Conservation (phyloP, 2,797 vertebrate genomes). For the Ptychobarbus kaznakovi region DNA sequence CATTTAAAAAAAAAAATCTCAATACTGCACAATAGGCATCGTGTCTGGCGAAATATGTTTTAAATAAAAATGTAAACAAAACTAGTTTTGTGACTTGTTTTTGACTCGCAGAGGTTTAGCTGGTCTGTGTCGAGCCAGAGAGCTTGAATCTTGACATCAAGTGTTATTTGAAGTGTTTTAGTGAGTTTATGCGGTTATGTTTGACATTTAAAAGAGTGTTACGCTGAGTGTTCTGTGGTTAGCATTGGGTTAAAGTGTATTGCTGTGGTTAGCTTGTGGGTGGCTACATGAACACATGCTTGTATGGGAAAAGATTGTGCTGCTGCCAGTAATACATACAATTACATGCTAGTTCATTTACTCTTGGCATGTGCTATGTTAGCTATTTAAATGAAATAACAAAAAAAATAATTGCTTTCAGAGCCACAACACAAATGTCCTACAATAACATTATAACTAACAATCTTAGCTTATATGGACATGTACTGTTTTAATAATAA, state of each 20-base stretch:
- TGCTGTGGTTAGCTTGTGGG: background rate
- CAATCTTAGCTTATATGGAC: background rate
- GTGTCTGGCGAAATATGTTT: slow-evolving; percentile 8
- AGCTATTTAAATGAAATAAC: no score
- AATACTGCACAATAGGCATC: slow-evolving; percentile 26
- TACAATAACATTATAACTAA: background rate
- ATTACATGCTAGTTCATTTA: background rate
- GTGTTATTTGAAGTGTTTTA: background rate
- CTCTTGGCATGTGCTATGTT: no score
- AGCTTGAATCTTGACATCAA: no score
- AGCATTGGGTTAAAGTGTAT: background rate
- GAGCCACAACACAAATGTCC: no score
- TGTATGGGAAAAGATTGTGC: background rate
- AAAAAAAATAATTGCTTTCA: background rate
- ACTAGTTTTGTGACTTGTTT: background rate
- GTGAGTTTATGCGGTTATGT: background rate
- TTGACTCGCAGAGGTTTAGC: no score
- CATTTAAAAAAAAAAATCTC: background rate
- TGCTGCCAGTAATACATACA: background rate
- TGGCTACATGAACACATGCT: background rate
- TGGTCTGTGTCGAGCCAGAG: background rate
- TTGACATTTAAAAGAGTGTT: background rate
- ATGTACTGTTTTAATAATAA: background rate
- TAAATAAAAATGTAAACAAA: slow-evolving; percentile 20
- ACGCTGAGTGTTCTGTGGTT: background rate